These are phyloP conservation scores for Crocallis elinguaria DNA, from an alignment of 2,888 invertebrate species.

Conservation along the genomic window DNA sequence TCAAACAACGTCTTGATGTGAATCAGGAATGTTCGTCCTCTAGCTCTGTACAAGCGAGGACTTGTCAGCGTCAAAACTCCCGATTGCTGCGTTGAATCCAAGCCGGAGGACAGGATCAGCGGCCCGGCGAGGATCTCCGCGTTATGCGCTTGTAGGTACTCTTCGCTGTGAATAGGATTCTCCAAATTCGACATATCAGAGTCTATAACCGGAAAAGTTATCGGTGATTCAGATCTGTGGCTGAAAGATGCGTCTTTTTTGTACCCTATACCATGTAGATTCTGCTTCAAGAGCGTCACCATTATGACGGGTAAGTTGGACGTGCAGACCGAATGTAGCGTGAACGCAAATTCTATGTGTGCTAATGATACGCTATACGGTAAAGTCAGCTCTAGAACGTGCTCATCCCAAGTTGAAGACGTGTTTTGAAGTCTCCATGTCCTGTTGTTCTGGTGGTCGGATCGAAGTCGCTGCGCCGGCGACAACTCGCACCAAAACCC, in stretches of 20 bases:
- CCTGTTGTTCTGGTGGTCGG: constrained; percentile 94
- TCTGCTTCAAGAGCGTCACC: constrained; percentile 86
- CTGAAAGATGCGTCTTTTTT: constrained; percentile 79
- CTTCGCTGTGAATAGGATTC: constrained; percentile 91
- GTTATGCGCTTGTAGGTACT: constrained; percentile 94
- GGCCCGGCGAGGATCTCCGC: constrained; percentile 97
- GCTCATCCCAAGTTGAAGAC: constrained; percentile 96
- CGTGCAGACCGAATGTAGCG: constrained; percentile 90
- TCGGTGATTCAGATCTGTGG: constrained; percentile 70
- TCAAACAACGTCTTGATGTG: constrained; percentile 90
- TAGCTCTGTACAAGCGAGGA: constrained; percentile 91
- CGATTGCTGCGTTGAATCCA: constrained; percentile 93
- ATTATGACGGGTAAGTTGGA: constrained; percentile 92
- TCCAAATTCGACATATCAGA: constrained; percentile 77
- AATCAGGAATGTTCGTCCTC: constrained; percentile 91
- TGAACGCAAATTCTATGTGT: constrained; percentile 96
- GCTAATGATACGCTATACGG: constrained; percentile 92
- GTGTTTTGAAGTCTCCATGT: constrained; percentile 96
- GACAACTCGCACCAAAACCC: constrained; percentile 97
- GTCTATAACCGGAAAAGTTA: constrained; percentile 67
- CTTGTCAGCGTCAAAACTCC: constrained; percentile 95
- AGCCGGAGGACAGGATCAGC: constrained; percentile 90
- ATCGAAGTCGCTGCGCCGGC: constrained; percentile 94
- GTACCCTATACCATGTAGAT: constrained; percentile 84
- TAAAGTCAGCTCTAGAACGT: constrained; percentile 94